Percentiles rank a stretch among this genome's conserved stretches.
These are phyloP conservation scores for Catharus minimus DNA, from an alignment of 2,113 vertebrate genomes.

Conservation along the genomic window DNA sequence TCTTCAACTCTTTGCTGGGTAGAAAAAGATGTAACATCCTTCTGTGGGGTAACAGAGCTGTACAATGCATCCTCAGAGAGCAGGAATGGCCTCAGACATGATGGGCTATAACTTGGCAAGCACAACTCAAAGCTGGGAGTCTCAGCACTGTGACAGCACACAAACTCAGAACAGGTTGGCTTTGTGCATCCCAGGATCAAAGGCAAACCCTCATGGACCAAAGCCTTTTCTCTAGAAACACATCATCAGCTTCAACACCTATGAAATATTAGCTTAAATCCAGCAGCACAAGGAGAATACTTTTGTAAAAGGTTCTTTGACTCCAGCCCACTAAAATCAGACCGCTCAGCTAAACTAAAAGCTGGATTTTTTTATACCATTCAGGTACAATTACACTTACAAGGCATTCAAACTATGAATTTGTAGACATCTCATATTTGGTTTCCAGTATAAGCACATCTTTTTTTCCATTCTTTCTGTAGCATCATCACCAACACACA, in stretches of 20 bases:
- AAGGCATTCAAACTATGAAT: not conserved
- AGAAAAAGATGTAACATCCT: not conserved
- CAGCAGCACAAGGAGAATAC: not conserved
- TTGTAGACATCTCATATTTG: not conserved
- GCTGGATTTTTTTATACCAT: not conserved
- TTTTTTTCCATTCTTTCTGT: not conserved
- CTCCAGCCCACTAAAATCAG: not conserved
- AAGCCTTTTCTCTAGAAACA: not conserved
- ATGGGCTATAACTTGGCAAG: rapidly evolving
- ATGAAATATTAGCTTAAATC: not conserved
- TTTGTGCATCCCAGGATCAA: not conserved
- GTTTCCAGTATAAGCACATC: not conserved
- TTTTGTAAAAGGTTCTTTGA: not conserved
- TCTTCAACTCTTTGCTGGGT: not conserved
- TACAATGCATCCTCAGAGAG: not conserved
- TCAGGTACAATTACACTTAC: not conserved
- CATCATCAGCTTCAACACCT: not conserved
- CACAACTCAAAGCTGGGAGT: not conserved
- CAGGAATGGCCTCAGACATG: not conserved
- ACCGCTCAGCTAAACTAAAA: not conserved
- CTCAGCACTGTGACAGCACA: not conserved
- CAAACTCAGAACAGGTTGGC: not conserved
- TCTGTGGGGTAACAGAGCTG: not conserved
- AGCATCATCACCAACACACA: not conserved
- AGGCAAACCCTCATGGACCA: rapidly evolving